These are phyloP conservation scores for Drosophila anomalata DNA, from an alignment of 2,888 invertebrate genomes.

Conservation along the genomic window DNA sequence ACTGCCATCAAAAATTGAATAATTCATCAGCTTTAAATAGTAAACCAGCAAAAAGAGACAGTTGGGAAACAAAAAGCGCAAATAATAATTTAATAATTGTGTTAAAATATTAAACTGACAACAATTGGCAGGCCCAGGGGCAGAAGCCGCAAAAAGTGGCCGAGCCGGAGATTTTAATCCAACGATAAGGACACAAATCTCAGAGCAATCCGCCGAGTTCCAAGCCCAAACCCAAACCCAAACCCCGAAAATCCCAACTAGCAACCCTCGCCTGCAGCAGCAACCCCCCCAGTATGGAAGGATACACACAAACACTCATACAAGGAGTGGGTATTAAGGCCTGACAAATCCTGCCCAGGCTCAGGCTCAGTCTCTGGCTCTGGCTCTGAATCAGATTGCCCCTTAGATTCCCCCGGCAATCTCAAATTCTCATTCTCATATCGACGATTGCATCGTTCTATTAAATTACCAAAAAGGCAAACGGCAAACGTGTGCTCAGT, in stretches of 20 bases:
- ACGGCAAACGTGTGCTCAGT: constrained; percentile 57
- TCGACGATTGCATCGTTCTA: constrained; percentile 77
- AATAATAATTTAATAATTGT: constrained; percentile 67
- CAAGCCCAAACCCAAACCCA: constrained; percentile 40
- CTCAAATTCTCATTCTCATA: constrained; percentile 56
- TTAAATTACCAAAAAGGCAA: constrained; percentile 78
- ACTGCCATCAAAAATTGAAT: constrained; percentile 7
- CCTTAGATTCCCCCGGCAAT: constrained; percentile 38
- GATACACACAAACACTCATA: constrained; percentile 3
- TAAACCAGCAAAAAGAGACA: not conserved
- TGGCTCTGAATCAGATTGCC: constrained; percentile 33
- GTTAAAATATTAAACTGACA: constrained; percentile 70
- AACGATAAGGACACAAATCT: constrained; percentile 60
- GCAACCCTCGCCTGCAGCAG: constrained; percentile 65
- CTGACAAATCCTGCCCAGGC: constrained; percentile 50
- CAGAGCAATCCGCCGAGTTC: constrained; percentile 41
- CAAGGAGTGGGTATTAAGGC: constrained; percentile 35
- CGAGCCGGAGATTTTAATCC: constrained; percentile 57
- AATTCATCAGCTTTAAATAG: constrained; percentile 19
- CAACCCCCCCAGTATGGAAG: constrained; percentile 27
- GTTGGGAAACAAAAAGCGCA: constrained; percentile 24
- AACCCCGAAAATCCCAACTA: constrained; percentile 39
- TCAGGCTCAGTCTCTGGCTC: constrained; percentile 11
- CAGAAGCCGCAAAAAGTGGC: constrained; percentile 64
- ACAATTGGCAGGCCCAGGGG: constrained; percentile 60